Evolutionary conservation across 2,888 invertebrate genomes (phyloP).

Genomic region (Bombylius major): DNA sequence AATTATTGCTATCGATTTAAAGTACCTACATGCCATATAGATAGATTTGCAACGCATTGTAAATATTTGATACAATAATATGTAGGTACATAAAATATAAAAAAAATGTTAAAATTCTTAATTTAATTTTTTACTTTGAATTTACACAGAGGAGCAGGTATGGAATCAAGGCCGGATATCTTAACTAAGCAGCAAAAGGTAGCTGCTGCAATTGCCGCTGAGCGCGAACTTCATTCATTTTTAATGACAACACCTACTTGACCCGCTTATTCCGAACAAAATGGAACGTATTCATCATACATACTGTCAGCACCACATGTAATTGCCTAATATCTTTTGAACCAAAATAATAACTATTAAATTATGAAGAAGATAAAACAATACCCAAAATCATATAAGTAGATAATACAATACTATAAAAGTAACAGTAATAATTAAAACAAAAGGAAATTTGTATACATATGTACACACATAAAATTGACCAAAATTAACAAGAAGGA

Average conservation of each 20-base stretch:
- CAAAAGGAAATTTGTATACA: too few species aligned
- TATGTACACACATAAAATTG: too few species aligned
- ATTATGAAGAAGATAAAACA: too few species aligned
- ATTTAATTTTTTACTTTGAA: background rate
- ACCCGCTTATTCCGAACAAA: constrained; percentile 29
- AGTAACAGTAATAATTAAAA: too few species aligned
- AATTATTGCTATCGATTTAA: too few species aligned
- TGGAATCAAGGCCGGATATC: constrained; percentile 38
- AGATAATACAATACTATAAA: too few species aligned
- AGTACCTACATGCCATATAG: too few species aligned
- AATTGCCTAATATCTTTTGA: constrained; percentile 24
- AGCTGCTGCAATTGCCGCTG: constrained; percentile 16
- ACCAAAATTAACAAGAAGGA: too few species aligned
- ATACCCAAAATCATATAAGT: too few species aligned
- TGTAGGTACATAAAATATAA: background rate
- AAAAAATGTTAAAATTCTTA: background rate
- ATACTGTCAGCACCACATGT: constrained; percentile 33
- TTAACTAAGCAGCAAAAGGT: constrained; percentile 15
- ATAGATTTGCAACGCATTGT: too few species aligned
- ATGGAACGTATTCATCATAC: constrained; percentile 23
- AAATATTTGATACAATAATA: too few species aligned
- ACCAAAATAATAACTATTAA: too few species aligned
- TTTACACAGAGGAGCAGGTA: constrained; percentile 36
- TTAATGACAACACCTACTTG: constrained; percentile 39
- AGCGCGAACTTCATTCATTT: constrained; percentile 37